A percentile compares a stretch with the other conserved stretches of the same genome.
Evolutionary conservation across 1,140 invertebrate genomes (phyloP).

Genomic region (Cydia pomonella): DNA sequence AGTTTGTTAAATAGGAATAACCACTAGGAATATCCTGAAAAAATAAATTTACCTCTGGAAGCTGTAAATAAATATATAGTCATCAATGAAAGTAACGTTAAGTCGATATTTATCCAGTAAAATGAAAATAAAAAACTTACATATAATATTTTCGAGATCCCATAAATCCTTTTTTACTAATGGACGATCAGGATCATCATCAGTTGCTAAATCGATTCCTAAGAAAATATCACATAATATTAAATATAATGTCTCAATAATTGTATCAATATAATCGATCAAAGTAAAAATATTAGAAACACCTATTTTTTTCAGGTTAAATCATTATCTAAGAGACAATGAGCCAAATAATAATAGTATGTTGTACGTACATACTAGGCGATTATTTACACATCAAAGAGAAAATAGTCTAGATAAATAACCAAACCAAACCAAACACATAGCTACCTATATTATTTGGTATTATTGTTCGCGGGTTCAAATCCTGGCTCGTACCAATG

Average conservation of each 20-base stretch:
- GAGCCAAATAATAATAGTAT: too few relatives aligned
- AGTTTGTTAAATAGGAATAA: not conserved
- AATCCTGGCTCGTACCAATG: too few relatives aligned
- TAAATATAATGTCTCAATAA: not conserved
- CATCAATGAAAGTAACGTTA: not conserved
- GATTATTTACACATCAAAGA: too few relatives aligned
- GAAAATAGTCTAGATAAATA: too few relatives aligned
- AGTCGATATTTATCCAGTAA: not conserved
- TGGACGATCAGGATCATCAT: constrained; percentile 4
- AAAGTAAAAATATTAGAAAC: too few relatives aligned
- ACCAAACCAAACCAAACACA: too few relatives aligned
- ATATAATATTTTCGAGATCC: not conserved
- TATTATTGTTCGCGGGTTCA: too few relatives aligned
- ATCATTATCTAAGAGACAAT: too few relatives aligned
- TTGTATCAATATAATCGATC: too few relatives aligned
- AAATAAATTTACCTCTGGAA: not conserved
- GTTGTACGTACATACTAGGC: too few relatives aligned
- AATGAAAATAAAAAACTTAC: not conserved
- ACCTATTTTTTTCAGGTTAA: too few relatives aligned
- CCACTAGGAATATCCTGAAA: not conserved
- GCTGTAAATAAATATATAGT: not conserved
- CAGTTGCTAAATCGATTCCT: not conserved
- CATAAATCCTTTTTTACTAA: constrained; percentile 15
- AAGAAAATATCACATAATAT: not conserved
- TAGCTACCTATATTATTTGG: too few relatives aligned